These are phyloP conservation scores for Drosophila kokeensis DNA, from an alignment of 2,888 invertebrate genomes.

Conservation along the genomic window DNA sequence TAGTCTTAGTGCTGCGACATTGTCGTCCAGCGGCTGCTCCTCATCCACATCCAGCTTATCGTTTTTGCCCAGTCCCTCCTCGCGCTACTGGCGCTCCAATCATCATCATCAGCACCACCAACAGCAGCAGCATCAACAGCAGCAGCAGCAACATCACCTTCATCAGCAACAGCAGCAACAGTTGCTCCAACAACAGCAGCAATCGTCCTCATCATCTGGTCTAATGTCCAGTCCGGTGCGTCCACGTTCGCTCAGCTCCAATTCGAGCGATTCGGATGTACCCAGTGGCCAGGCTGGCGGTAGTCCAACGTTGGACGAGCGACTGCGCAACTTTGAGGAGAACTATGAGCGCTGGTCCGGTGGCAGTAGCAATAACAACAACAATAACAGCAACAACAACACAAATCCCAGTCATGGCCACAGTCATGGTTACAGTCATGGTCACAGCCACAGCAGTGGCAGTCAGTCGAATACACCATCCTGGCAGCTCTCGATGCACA, in stretches of 20 bases:
- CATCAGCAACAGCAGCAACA: slow-evolving; percentile 46
- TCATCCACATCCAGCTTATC: slow-evolving; percentile 58
- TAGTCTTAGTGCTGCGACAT: slow-evolving; percentile 79
- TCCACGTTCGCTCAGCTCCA: slow-evolving; percentile 91
- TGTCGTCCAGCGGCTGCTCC: slow-evolving; percentile 69
- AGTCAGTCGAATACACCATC: slow-evolving; percentile 84
- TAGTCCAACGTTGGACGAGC: slow-evolving; percentile 94
- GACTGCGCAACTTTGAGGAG: slow-evolving; percentile 96
- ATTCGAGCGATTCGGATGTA: slow-evolving; percentile 89
- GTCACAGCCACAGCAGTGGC: slow-evolving; percentile 73
- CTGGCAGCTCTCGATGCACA: slow-evolving; percentile 65
- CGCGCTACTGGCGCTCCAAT: slow-evolving; percentile 78
- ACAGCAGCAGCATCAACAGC: slow-evolving; percentile 50
- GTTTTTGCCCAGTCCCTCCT: slow-evolving; percentile 71
- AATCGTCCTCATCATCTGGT: slow-evolving; percentile 85
- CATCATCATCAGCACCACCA: slow-evolving; percentile 71
- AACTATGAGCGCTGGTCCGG: slow-evolving; percentile 96
- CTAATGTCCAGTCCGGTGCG: slow-evolving; percentile 87
- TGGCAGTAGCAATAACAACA: slow-evolving; percentile 47
- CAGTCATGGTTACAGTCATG: slow-evolving; percentile 20
- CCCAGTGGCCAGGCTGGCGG: slow-evolving; percentile 86
- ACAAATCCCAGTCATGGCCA: slow-evolving; percentile 85
- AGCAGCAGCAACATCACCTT: slow-evolving; percentile 53
- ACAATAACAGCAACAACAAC: slow-evolving; percentile 47
- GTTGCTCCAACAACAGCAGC: slow-evolving; percentile 24